Evolutionary conservation across 2,797 vertebrate genomes (phyloP).

Genomic region (Phylloscopus collybita): DNA sequence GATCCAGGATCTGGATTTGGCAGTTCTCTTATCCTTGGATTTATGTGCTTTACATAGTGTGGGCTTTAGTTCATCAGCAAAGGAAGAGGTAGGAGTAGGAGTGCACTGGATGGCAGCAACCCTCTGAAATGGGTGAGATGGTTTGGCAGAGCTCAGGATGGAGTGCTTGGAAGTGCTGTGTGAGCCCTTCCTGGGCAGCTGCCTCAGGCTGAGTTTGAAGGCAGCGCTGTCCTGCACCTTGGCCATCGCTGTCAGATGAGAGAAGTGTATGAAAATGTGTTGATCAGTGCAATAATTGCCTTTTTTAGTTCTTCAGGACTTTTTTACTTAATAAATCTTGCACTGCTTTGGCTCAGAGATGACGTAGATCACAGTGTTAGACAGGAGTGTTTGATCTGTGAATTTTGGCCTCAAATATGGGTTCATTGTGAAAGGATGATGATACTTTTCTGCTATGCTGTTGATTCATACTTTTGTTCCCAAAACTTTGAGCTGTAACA

Average conservation of each 20-base stretch:
- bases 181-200: neutral
- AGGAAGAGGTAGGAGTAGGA: neutral
- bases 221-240: neutral
- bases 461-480: neutral
- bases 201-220: neutral
- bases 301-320: neutral
- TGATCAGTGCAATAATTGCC: neutral
- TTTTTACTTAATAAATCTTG: slow-evolving; percentile 5
- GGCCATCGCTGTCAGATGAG: neutral
- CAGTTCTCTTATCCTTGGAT: neutral
- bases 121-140: fast-evolving
- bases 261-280: neutral
- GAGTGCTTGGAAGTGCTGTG: neutral
- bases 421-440: neutral
- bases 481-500: neutral
- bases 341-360: neutral
- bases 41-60: neutral
- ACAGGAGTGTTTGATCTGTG: neutral
- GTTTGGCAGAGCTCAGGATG: fast-evolving
- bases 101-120: neutral
- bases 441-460: neutral
- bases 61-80: neutral
- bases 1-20: neutral
- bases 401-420: neutral
- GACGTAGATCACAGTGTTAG: neutral